A percentile compares a stretch with the other conserved stretches of the same genome.
These are phyloP conservation scores for Ellobium chinense DNA, from an alignment of 2,888 invertebrate genomes.

Conservation along the genomic window DNA sequence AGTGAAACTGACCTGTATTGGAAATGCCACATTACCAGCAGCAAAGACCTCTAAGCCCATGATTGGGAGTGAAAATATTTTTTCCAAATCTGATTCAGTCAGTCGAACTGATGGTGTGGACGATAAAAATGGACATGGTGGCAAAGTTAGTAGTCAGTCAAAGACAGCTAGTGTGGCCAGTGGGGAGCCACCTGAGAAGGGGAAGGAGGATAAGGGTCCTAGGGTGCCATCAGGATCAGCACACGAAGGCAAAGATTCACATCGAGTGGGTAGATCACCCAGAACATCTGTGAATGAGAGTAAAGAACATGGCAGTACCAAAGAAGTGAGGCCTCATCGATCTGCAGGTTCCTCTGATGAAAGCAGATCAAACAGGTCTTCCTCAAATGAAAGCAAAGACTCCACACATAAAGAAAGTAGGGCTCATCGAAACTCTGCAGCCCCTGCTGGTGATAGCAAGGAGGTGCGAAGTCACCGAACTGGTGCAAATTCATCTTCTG, in stretches of 20 bases:
- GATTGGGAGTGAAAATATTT: background rate
- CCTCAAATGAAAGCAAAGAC: constrained; percentile 10
- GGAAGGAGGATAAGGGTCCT: background rate
- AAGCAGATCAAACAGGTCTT: background rate
- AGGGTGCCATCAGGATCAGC: background rate
- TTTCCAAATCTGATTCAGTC: background rate
- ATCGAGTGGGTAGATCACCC: background rate
- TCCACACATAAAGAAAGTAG: constrained; percentile 10
- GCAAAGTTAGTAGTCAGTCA: background rate
- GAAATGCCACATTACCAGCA: background rate
- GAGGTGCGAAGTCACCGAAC: background rate
- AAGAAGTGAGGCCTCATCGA: background rate
- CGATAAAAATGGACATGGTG: background rate
- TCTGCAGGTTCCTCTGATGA: constrained; percentile 1
- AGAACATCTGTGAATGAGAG: background rate
- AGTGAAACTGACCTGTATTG: background rate
- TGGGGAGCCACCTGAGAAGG: background rate
- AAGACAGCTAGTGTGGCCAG: background rate
- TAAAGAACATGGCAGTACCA: background rate
- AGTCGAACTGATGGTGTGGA: background rate
- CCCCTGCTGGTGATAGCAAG: background rate
- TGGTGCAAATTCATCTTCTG: background rate
- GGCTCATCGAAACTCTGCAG: background rate
- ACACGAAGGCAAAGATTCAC: background rate
- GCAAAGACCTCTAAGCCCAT: background rate